phyloP scores from a whole-genome alignment of 2,113 vertebrate genomes.

The Pyrgilauda ruficollis region DNA sequence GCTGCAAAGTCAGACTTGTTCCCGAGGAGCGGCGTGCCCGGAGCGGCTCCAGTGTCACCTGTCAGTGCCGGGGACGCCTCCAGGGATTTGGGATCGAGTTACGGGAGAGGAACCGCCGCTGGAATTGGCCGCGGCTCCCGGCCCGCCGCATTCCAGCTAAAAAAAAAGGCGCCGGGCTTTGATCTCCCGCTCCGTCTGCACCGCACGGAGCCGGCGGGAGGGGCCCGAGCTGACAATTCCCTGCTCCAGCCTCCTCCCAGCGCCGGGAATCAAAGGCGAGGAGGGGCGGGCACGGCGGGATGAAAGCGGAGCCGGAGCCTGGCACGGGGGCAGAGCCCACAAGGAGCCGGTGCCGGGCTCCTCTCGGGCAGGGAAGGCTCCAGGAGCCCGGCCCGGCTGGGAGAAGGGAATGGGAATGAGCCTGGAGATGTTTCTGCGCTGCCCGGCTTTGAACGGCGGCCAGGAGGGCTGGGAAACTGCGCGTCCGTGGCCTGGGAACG shows the following conservation, averaged over 20 bases:
- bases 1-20: constrained; percentile 51
- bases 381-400: not conserved
- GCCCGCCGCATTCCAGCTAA: constrained; percentile 30
- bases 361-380: constrained; percentile 1
- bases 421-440: constrained; percentile 18
- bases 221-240: constrained; percentile 23
- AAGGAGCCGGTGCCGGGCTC: not conserved
- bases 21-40: not conserved
- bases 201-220: constrained; percentile 39
- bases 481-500: not conserved
- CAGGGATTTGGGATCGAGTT: constrained; percentile 22
- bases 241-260: not conserved
- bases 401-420: not conserved
- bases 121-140: constrained; percentile 27
- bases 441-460: not conserved
- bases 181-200: constrained; percentile 50
- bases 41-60: constrained; percentile 40
- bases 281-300: not conserved
- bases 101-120: not conserved
- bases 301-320: constrained; percentile 39
- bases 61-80: not conserved
- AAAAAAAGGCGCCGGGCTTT: constrained; percentile 19
- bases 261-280: constrained; percentile 36
- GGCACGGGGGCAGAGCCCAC: constrained; percentile 27
- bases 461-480: not conserved